Evolutionary conservation across 2,888 invertebrate species (phyloP).

Genomic region (Drosophila aldrichi): DNA sequence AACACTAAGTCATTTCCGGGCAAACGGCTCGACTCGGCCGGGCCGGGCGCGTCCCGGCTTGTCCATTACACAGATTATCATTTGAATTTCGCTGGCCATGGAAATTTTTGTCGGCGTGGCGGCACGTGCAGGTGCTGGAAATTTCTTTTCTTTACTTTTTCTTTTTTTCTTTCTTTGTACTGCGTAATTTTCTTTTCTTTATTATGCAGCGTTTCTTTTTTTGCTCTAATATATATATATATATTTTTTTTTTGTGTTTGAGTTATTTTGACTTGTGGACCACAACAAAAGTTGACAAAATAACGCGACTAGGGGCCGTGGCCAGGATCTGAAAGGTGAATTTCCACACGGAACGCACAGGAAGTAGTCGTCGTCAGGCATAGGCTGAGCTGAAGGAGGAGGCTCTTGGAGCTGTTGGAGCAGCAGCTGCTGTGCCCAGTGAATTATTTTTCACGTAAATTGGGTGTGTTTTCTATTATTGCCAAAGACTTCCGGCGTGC

Average conservation of each 20-base stretch:
- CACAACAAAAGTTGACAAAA: constrained; percentile 70
- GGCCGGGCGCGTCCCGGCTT: no score
- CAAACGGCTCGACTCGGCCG: constrained; percentile 48
- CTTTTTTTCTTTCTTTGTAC: constrained; percentile 2
- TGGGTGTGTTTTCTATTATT: constrained; percentile 80
- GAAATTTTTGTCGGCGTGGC: constrained; percentile 29
- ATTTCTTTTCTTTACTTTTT: constrained; percentile 3
- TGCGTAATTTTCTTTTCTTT: constrained; percentile 7
- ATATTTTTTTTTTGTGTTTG: constrained; percentile 13
- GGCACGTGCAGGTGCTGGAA: constrained; percentile 52
- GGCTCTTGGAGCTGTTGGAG: constrained; percentile 14
- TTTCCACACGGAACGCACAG: constrained; percentile 41
- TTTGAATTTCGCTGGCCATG: constrained; percentile 65
- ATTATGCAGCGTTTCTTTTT: not conserved
- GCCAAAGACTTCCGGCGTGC: constrained; percentile 77
- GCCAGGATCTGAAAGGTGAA: constrained; percentile 55
- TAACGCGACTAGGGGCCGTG: constrained; percentile 42
- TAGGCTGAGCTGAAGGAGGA: not conserved
- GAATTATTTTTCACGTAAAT: constrained; percentile 73
- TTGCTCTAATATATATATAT: not conserved
- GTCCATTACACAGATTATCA: constrained; percentile 77
- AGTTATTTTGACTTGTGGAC: constrained; percentile 59
- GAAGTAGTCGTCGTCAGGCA: constrained; percentile 29
- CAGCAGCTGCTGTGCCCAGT: constrained; percentile 63
- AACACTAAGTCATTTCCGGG: constrained; percentile 79